These are phyloP conservation scores for Vanessa cardui DNA, from an alignment of 2,888 invertebrate genomes.

Conservation along the genomic window DNA sequence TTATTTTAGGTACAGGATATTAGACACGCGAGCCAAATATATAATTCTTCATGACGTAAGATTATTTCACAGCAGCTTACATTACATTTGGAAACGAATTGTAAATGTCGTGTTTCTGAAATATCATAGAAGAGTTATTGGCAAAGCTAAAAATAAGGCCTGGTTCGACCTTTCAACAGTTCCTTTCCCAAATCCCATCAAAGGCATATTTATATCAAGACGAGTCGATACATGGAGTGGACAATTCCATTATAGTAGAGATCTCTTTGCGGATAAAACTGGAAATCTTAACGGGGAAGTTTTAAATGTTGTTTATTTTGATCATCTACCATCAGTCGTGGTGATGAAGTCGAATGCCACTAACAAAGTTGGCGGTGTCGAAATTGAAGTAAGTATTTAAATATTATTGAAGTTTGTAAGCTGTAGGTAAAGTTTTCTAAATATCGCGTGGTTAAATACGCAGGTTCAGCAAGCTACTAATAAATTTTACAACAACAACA, in stretches of 20 bases:
- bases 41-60: conserved; percentile 87
- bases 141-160: conserved; percentile 59
- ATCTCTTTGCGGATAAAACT: conserved; percentile 84
- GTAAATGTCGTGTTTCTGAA: conserved; percentile 89
- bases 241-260: conserved; percentile 79
- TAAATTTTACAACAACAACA: too few species aligned
- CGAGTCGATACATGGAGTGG: conserved; percentile 87
- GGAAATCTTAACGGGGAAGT: conserved; percentile 82
- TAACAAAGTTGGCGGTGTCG: conserved; percentile 83
- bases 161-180: conserved; percentile 89
- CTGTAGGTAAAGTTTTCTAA: too few species aligned
- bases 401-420: too few species aligned
- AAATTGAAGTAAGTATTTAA: conserved; percentile 84
- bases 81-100: conserved; percentile 90
- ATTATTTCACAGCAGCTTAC: conserved; percentile 85
- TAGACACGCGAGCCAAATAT: conserved; percentile 88
- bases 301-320: conserved; percentile 85
- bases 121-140: conserved; percentile 69
- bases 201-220: conserved; percentile 81
- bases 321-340: conserved; percentile 86
- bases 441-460: too few species aligned
- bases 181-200: conserved; percentile 86
- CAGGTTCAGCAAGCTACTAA: too few species aligned
- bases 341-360: conserved; percentile 65
- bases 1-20: conserved; percentile 82